Base-by-base conservation (phyloP, 2,797 vertebrate genomes). In the Myripristis jacobus region DNA sequence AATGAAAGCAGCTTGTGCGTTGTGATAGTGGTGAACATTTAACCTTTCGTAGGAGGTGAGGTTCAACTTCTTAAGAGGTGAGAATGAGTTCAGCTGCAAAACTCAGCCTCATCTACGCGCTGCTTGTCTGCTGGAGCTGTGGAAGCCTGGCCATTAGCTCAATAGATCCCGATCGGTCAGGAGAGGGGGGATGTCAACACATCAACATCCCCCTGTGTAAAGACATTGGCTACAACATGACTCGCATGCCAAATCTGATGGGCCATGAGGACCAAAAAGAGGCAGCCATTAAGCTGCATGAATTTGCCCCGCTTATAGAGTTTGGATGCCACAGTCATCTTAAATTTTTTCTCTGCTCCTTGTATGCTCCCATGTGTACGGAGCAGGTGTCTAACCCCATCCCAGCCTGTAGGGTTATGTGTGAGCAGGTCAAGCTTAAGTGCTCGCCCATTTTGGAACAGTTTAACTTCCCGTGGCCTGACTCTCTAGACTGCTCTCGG, bases 331-430 rank as follows among this genome's bases (percentile, higher is more conserved):
- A 98, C 93, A 84, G 94, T 46, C 98, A 98, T 71, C 94, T 99
- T 10, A 96, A 95, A 83, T 99, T 99, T 75, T 99, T 99, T 82
- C 94, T 99, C 64, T 99, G 98, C 81, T 99, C 98, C 0, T 94
- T 99, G n/a, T 98, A 97, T 0, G 97, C 98, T 2, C 98, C 98
- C 27, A 99, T 99, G 98, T 99, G 98, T 95, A 98, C 98, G 0
- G 97, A 99, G 92, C 96, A 99, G 88, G 98, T 99, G 81, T 99
- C 98, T 2, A 95, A 96, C 11, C 96, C 97, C 1, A 99, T 99
- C 88, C 97, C 97, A 0, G 98, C 98, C 18, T 99, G 98, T 85
- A 91, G 96, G 50, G 95, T 97, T 10, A 99, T 98, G 97, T 99
- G 98, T 0, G 96, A 98, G 91, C 98, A 99, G 92, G 97, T 96